phyloP scores from a whole-genome alignment of 2,113 vertebrate genomes.

The Chroicocephalus ridibundus region DNA sequence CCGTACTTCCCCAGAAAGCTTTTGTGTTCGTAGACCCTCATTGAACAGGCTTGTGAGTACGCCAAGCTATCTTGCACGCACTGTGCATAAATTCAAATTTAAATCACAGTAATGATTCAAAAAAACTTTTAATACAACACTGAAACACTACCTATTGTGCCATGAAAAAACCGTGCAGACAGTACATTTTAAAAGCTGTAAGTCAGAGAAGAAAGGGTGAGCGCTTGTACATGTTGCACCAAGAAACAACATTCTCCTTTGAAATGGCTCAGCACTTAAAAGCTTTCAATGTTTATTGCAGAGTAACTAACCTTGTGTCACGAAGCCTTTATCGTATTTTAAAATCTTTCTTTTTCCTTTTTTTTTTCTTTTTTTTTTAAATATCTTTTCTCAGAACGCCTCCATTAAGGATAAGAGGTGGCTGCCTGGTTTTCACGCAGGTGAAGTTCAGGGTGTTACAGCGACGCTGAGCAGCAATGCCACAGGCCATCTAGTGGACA shows the following conservation, averaged over 20 bases:
- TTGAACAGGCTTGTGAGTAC: background rate
- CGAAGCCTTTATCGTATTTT: background rate
- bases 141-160: background rate
- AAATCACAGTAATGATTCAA: background rate
- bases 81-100: background rate
- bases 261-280: background rate
- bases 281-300: background rate
- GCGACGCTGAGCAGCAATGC: background rate
- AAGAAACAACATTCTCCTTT: background rate
- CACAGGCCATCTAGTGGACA: background rate
- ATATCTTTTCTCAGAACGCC: background rate
- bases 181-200: background rate
- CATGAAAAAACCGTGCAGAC: background rate
- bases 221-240: background rate
- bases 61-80: background rate
- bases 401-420: background rate
- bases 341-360: background rate
- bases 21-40: background rate
- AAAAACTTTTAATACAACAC: background rate
- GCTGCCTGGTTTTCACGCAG: background rate
- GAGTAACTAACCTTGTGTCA: background rate
- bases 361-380: background rate
- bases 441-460: accelerated
- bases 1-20: background rate
- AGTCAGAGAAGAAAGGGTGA: background rate